Conservation (phyloP, 2,113 vertebrate species). For the Odocoileus hemionus region DNA sequence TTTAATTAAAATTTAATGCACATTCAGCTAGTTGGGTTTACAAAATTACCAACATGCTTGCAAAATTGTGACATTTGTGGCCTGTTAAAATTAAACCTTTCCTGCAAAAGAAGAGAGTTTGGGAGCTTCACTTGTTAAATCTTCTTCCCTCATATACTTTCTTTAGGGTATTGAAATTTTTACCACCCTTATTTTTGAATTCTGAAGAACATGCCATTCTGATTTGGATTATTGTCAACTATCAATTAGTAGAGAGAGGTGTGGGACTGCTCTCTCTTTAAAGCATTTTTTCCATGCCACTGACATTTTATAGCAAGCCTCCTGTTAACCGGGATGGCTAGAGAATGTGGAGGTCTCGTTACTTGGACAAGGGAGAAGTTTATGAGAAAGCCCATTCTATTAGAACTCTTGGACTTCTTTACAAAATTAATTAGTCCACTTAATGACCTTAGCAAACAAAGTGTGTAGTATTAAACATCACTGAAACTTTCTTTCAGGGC, state of each 20-base stretch:
- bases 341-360: slow-evolving; percentile 31
- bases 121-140: background rate
- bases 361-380: slow-evolving; percentile 29
- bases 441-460: slow-evolving; percentile 42
- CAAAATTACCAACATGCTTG: background rate
- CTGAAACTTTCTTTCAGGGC: background rate
- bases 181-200: slow-evolving; percentile 35
- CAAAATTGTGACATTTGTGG: background rate
- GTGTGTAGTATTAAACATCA: background rate
- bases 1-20: slow-evolving; percentile 15
- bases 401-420: slow-evolving; percentile 52
- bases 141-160: background rate
- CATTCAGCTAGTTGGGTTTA: slow-evolving; percentile 2
- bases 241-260: slow-evolving; percentile 61
- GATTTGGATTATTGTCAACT: slow-evolving; percentile 67
- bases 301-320: slow-evolving; percentile 46
- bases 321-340: slow-evolving; percentile 9
- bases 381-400: slow-evolving; percentile 36
- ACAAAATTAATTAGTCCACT: slow-evolving; percentile 55
- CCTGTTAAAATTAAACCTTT: slow-evolving; percentile 24
- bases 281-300: slow-evolving; percentile 60
- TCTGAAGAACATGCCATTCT: slow-evolving; percentile 48
- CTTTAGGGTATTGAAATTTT: slow-evolving; percentile 21
- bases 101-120: background rate
- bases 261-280: background rate